Evolutionary conservation across 2,113 vertebrate species (phyloP), one percentile per base, ranked within the genome.

Genomic region (Lutjanus erythropterus): DNA sequence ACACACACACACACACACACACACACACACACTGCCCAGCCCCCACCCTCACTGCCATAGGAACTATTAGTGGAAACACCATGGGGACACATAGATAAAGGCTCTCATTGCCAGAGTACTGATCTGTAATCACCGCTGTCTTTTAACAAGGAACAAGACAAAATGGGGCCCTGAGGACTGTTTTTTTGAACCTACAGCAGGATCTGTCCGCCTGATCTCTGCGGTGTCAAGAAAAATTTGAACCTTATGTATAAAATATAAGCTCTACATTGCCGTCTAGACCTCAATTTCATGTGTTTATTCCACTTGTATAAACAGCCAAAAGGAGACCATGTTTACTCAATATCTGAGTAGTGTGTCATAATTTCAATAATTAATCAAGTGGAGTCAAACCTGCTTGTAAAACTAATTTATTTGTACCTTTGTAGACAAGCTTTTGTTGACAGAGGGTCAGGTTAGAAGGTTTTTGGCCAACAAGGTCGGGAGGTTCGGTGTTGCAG

Each of bases 111-210:
- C 70, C 59, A 77, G 39, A 73, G 37, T 39, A 47, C 86, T 81
- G 74, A 87, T 78, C 66, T 89, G 81, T 79, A 85, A 88, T 88
- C 88, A 80, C 23, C 15, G 15, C 46, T 75, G 68, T 79, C 64
- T 61, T 88, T 75, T 62, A 80, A 75, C 80, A 75, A 70, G 71
- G 44, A 65, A 79, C 29, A 75, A 77, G 65, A 75, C 60, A 62
- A 89, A 90, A 55, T 25, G 62, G 62, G 42, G 14, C 79, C 78
- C 72, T 0, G 42, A 74, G 82, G 87, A 78, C 79, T 9, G 37
- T 9, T 71, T 50, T 58, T 85, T 82, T 75, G 75, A 86, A 75
- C 62, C 46, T 23, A 10, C 39, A 16, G 50, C 58, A 5, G 58
- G 46, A 72, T 84, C 64, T 68, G 44, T 70, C 64, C 33, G 29